Evolutionary conservation across 2,888 invertebrate genomes (phyloP), one percentile per base, ranked within the genome.

Genomic region (Noctua janthe): DNA sequence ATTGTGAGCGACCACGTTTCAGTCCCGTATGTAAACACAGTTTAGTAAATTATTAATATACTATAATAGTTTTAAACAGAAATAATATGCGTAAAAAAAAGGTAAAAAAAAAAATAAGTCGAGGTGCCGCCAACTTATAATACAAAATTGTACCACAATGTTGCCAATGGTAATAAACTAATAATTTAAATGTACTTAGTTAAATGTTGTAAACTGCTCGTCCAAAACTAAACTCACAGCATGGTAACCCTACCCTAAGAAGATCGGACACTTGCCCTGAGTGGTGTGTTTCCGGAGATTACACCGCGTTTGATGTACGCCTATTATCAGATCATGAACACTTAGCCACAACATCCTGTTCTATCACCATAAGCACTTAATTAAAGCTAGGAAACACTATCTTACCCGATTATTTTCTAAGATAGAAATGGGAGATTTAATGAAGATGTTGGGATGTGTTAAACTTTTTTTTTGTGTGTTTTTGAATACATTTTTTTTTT

Each of bases 271-370:
- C 75, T 82, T 74, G 72, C 72, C 62, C 62, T 77, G 73, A 86
- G 81, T 84, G 81, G 80, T 79, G 74, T 82, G 87, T 84, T 87
- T 87, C 84, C 84, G 84, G 82, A 76, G 87, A 87, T 87, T 76
- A 84, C 51, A 56, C 75, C 49, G 59, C 64, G 35, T 78, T 80
- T 86, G 79, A 85, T 85, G 72, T 76, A 85, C 51, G 64, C 71
- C 85, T 78, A 67, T 83, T 83, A 83, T 76, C 80, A 86, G 80
- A 86, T 86, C 86, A 78, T 76, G 71, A 74, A 71, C 78, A 86
- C 83, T 83, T 78, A 83, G 67, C 78, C 64, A n/a, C 66, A 23
- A n/a, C 54, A 76, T 79, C 70, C 67, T 67, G 69, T 11, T 43
- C 75, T 29, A 29, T 17, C 15, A 15, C 17, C 2, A 17, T 85